Evolutionary conservation across 2,888 invertebrate species (phyloP).

Genomic region (Papilio protenor): DNA sequence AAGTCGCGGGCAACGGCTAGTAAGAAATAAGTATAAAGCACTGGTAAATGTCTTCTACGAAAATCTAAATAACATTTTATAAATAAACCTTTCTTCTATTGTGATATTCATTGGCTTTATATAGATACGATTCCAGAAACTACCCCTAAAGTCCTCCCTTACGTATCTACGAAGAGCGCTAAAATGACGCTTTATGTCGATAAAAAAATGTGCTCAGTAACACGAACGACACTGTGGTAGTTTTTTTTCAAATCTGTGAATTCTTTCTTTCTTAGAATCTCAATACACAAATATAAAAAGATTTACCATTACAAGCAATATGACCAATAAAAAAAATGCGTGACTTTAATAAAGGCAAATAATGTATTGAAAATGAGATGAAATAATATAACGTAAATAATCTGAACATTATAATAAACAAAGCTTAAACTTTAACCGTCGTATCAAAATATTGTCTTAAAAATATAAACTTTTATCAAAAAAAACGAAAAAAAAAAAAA

Average conservation of each 20-base stretch:
- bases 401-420: too few species aligned
- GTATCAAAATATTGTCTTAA: neutral
- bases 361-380: neutral
- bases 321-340: neutral
- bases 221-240: neutral
- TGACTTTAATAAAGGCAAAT: neutral
- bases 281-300: neutral
- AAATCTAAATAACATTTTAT: neutral
- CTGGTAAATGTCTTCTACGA: too few species aligned
- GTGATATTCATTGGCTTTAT: neutral
- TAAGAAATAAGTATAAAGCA: too few species aligned
- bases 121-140: conserved; percentile 21
- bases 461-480: too few species aligned
- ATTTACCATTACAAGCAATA: neutral
- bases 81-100: conserved; percentile 5
- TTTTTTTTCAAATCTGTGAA: neutral
- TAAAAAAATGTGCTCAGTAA: neutral
- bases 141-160: neutral
- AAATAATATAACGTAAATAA: neutral
- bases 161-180: neutral
- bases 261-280: neutral
- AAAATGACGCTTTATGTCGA: conserved; percentile 28
- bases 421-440: too few species aligned
- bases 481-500: too few species aligned
- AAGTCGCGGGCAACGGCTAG: too few species aligned